Evolutionary conservation across 2,888 invertebrate genomes (phyloP).

Genomic region (Yponomeuta malinellus): DNA sequence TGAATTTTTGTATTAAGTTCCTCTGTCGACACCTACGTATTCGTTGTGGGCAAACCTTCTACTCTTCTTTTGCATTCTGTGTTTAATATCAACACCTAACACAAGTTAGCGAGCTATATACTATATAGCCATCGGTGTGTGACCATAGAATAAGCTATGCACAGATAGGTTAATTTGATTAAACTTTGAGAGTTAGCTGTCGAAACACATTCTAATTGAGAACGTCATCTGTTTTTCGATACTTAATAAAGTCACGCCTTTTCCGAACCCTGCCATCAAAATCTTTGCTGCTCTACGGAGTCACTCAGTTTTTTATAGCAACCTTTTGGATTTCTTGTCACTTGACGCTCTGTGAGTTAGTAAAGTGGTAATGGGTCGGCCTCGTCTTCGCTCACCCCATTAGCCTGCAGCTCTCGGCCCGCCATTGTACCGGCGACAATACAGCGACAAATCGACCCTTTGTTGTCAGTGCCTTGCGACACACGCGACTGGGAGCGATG

Average conservation of each 20-base stretch:
- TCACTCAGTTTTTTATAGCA: background rate
- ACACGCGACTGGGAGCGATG: slow-evolving; percentile 19
- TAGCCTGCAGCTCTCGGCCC: slow-evolving; percentile 19
- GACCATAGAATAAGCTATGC: background rate
- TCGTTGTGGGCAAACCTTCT: background rate
- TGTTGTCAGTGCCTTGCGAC: slow-evolving; percentile 23
- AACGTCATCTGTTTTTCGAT: too few species aligned
- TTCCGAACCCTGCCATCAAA: too few species aligned
- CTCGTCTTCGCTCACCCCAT: slow-evolving; percentile 21
- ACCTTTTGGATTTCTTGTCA: background rate
- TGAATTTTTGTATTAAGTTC: too few species aligned
- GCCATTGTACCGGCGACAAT: slow-evolving; percentile 22
- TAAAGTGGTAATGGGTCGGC: slow-evolving; percentile 13
- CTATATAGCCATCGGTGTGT: background rate
- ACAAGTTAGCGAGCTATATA: background rate
- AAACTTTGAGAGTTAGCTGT: too few species aligned
- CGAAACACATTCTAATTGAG: too few species aligned
- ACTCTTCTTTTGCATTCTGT: background rate
- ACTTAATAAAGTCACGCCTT: too few species aligned
- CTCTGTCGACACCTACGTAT: background rate
- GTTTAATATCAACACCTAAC: slow-evolving; percentile 16
- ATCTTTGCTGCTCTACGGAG: background rate
- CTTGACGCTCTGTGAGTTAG: background rate
- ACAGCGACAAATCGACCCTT: slow-evolving; percentile 23
- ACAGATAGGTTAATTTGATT: too few species aligned